Percentiles rank a stretch among this genome's conserved stretches.
These are phyloP conservation scores for Drymodes brunneopygia DNA, from an alignment of 2,113 vertebrate species.

Conservation along the genomic window DNA sequence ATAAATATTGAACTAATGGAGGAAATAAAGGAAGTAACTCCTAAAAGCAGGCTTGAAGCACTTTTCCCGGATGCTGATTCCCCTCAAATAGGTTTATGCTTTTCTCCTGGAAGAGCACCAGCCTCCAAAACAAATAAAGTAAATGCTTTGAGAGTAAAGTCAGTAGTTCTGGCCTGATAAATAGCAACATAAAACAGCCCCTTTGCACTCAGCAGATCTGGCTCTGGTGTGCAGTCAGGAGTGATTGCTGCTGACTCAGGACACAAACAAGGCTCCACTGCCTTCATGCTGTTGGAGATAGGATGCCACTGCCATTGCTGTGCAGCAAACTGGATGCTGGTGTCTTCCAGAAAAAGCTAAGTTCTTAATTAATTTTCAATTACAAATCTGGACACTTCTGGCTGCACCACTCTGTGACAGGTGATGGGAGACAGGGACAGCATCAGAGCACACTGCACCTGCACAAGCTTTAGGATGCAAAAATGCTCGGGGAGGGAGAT, in stretches of 20 bases:
- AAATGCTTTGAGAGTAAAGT: neutral
- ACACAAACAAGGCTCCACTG: neutral
- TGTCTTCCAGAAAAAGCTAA: neutral
- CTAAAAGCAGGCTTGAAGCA: neutral
- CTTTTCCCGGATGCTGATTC: neutral
- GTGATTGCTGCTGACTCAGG: neutral
- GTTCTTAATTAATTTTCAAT: neutral
- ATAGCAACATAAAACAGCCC: neutral
- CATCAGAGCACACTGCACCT: accelerated
- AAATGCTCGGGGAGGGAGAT: neutral
- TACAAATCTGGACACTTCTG: neutral
- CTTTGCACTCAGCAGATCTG: conserved; percentile 16
- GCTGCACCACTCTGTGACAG: neutral
- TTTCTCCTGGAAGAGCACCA: neutral
- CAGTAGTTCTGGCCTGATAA: neutral
- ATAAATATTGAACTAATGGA: neutral
- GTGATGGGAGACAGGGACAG: neutral
- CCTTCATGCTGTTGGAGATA: neutral
- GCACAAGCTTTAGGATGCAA: neutral
- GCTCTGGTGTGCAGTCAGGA: neutral
- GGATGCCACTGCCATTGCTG: neutral
- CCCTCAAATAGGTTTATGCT: neutral
- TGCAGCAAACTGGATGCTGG: neutral
- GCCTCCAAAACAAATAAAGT: neutral
- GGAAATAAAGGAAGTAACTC: neutral